Evolutionary conservation across 2,797 vertebrate species (phyloP), one percentile per base, ranked within the genome.

Genomic region (Pygocentrus nattereri): DNA sequence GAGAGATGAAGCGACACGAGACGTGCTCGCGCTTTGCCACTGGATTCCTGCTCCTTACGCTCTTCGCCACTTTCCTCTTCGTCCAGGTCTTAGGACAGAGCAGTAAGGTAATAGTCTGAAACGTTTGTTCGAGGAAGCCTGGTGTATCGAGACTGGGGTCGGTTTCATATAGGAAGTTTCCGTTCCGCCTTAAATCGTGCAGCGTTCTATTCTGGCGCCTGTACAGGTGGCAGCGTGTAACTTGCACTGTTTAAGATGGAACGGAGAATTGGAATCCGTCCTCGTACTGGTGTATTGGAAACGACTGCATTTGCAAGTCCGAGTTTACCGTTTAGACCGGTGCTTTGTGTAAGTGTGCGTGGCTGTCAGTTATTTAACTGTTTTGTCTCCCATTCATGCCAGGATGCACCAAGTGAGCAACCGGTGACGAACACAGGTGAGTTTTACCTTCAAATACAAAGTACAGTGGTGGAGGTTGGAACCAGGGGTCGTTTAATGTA

Each of bases 1-100:
- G 70, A 11, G 34, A 61, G 31, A 84, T 74, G 78, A 84, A 74
- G 59, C 74, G 78, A 8, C 82, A 81, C 13, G 59, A 84, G 23
- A 77, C 61, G 4, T 41, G 74, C 18, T 71, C 79, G 38, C 82
- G 78, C 15, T 4, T 58, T 34, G 58, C 58, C 7, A 81, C 78
- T 1, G 74, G 27, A n/a, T 2, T 77, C 10, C n/a, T 84, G 5
- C 15, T 84, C 10, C 19, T 71, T 34, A 4, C 47, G 13, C 25
- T 76, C 50, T n/a, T 68, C 5, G 61, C 68, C 2, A 31, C 52
- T 11, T 21, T 72, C 21, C 18, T 77, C 5, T 69, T 61, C 70
- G 10, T 78, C 0, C 61, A 74, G 2, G 47, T 59, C 50, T 25
- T 73, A 2, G 41, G 15, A 5, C 27, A 61, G 19, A 49, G 13